These are phyloP conservation scores for Zaprionus tsacasi DNA, from an alignment of 1,140 invertebrate genomes.

Conservation along the genomic window DNA sequence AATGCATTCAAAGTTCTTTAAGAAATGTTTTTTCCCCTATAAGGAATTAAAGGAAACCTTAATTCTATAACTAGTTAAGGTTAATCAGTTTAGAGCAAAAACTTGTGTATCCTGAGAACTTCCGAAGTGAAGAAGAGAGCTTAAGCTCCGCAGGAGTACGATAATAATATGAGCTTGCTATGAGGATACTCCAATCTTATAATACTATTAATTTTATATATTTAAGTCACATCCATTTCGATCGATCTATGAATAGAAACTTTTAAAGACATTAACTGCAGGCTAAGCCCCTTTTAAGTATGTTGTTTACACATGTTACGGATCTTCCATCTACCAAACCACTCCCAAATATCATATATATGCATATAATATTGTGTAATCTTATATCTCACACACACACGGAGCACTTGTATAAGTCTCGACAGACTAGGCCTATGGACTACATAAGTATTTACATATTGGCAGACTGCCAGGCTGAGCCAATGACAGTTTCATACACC, in stretches of 20 bases:
- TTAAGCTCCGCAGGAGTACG: too few species aligned
- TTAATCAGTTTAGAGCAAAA: too few species aligned
- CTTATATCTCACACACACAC: constrained; percentile 8
- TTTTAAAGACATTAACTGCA: neutral
- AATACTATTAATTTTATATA: too few species aligned
- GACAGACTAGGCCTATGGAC: constrained; percentile 8
- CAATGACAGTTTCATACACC: constrained; percentile 30
- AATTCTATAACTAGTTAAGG: too few species aligned
- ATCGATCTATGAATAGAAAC: neutral
- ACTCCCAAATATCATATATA: neutral
- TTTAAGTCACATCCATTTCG: too few species aligned
- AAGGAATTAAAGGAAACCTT: too few species aligned
- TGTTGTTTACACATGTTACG: neutral
- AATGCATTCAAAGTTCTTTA: too few species aligned
- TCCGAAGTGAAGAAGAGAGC: too few species aligned
- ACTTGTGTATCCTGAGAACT: too few species aligned
- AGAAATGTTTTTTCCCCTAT: too few species aligned
- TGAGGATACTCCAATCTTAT: too few species aligned
- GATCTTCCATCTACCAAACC: neutral
- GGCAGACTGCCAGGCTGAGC: constrained; percentile 36
- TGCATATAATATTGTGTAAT: constrained; percentile 2
- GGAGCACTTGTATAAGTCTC: neutral
- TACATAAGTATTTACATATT: constrained; percentile 21
- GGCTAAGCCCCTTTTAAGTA: neutral
- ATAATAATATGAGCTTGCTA: too few species aligned